Base-by-base conservation (phyloP, 2,113 vertebrate genomes). In the Elephas maximus region DNA sequence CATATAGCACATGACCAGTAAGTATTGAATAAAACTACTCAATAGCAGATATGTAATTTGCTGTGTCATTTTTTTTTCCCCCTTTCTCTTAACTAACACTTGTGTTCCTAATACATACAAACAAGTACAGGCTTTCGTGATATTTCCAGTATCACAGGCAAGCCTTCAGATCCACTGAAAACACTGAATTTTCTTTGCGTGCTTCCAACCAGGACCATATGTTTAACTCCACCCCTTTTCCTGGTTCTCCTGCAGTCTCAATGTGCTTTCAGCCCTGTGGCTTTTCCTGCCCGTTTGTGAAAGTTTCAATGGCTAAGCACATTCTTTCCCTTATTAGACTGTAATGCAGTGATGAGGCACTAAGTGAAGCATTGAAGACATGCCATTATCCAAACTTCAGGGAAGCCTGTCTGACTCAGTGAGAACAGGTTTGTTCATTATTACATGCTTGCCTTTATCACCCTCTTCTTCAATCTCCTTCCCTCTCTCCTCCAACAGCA, bases 251-350 rank as follows among this genome's bases (percentile, higher is more conserved):
- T 60, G 57, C 30, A 21, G 2, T 14, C 4, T 12, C 51, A 15
- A 11, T 37, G 45, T 51, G 0, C 12, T 30, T 85, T 57, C 37
- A 37, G 8, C 0, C 2, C 18, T 30, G 15, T 2, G 20, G 11
- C 3, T 82, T 88, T 79, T 37, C 33, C 33, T 77, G 11, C 9
- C 37, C 6, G 7, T 71, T 11, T 67, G 51, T 24, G 17, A 12
- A 12, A 18, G 5, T 44, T 44, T 1, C 71, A 90, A 1, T 10
- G 45, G 18, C 5, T 67, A 57, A 89, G 53, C 21, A 5, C 44
- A 82, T 51, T 45, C 44, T 74, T 69, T 18, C 26, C 3, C 8
- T 74, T 67, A 20, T 6, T n/a, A 45, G 57, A 11, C 78, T 23
- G 0, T 26, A 48, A 17, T n/a, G 5, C 62, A 20, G 63, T 77